Percentiles rank a stretch among this genome's conserved stretches.
These are phyloP conservation scores for Spisula solida DNA, from an alignment of 2,888 invertebrate species.

Conservation along the genomic window DNA sequence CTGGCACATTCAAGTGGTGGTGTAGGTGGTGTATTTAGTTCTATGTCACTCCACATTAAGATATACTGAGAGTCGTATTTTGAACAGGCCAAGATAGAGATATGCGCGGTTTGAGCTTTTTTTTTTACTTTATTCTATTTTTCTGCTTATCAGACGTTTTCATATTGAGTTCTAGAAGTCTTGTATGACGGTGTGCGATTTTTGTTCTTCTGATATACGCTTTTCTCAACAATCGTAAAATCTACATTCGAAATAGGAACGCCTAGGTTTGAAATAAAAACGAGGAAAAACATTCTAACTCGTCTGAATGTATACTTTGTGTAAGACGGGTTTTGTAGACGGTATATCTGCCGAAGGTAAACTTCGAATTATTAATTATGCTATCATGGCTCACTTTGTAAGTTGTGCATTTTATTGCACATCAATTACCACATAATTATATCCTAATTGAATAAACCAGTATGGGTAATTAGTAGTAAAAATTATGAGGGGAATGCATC, in stretches of 20 bases:
- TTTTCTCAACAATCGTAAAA: background rate
- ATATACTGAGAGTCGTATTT: too few species aligned
- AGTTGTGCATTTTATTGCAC: background rate
- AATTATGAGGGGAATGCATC: background rate
- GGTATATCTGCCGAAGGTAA: background rate
- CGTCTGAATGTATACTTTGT: too few species aligned
- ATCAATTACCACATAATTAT: background rate
- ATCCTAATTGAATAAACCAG: background rate
- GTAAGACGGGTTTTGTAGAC: too few species aligned
- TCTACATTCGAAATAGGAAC: background rate
- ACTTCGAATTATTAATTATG: background rate
- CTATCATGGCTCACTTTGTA: background rate
- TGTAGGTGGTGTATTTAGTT: too few species aligned
- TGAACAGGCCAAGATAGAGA: background rate
- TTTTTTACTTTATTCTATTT: background rate
- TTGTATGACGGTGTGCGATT: background rate
- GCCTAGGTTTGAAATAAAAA: background rate
- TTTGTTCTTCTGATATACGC: background rate
- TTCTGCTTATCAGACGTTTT: background rate
- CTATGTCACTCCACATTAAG: too few species aligned
- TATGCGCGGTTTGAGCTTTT: background rate
- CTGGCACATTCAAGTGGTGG: too few species aligned
- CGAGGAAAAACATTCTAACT: background rate
- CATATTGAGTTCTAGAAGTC: conserved; percentile 13
- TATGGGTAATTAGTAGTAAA: background rate